Percentiles rank a stretch among this genome's conserved stretches.
Evolutionary conservation across 1,140 invertebrate species (phyloP).

Genomic region (Neuroterus valhalla): DNA sequence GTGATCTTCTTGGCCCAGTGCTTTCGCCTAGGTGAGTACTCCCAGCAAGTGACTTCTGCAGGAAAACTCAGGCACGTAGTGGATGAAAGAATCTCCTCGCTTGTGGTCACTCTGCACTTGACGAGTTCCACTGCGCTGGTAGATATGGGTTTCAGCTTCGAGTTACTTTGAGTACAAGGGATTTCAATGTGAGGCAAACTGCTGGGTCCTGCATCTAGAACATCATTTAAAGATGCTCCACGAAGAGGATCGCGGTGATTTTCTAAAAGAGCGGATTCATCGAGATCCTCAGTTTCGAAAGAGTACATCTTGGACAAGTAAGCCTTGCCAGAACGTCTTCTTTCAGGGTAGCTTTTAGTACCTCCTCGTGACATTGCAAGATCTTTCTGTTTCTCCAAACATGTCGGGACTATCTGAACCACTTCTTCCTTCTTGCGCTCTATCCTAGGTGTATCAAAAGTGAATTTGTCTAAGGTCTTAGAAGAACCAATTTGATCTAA

Average conservation of each 20-base stretch:
- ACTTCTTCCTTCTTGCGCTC: slow-evolving; percentile 31
- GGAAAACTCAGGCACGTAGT: slow-evolving; percentile 60
- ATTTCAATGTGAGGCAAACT: slow-evolving; percentile 62
- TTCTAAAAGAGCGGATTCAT: slow-evolving; percentile 50
- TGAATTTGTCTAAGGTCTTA: slow-evolving; percentile 69
- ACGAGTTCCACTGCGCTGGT: slow-evolving; percentile 57
- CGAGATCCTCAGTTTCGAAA: slow-evolving; percentile 70
- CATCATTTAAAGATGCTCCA: slow-evolving; percentile 63
- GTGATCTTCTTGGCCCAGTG: slow-evolving; percentile 46
- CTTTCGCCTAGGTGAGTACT: slow-evolving; percentile 59
- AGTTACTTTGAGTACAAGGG: slow-evolving; percentile 33
- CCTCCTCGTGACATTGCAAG: slow-evolving; percentile 33
- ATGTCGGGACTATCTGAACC: slow-evolving; percentile 32
- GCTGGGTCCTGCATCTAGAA: slow-evolving; percentile 62
- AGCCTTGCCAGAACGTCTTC: slow-evolving; percentile 64
- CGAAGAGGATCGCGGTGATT: slow-evolving; percentile 58
- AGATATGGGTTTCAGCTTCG: slow-evolving; percentile 28
- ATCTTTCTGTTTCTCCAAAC: slow-evolving; percentile 7
- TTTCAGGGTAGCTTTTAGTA: slow-evolving; percentile 46
- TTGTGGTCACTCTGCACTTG: slow-evolving; percentile 68
- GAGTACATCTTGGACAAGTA: slow-evolving; percentile 70
- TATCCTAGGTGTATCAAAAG: slow-evolving; percentile 54
- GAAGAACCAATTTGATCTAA: slow-evolving; percentile 69
- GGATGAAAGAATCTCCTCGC: slow-evolving; percentile 68
- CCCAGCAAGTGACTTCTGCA: slow-evolving; percentile 61